Evolutionary conservation across 2,888 invertebrate genomes (phyloP), one percentile per base, ranked within the genome.

Genomic region (Serrognathus titanus): DNA sequence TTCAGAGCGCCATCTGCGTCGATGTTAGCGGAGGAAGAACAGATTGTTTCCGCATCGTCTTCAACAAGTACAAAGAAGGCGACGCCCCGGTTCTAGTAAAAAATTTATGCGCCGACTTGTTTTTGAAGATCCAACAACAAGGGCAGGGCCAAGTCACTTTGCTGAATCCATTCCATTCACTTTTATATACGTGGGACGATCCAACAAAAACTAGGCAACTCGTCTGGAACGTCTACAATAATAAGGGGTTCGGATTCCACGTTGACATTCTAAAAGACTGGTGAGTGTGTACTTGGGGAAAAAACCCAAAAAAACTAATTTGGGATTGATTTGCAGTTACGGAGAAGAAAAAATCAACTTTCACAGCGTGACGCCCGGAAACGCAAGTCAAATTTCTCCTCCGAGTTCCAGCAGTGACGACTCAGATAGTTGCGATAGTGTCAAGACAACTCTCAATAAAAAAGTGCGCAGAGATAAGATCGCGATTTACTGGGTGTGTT

Each of bases 161-260:
- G 24, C 75, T 92, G 48, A 89, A 87, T 67, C 90, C 92, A 0
- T 85, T 85, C 65, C 86, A 91, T 74, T 85, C 88, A 8, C 78
- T 91, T 69, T 74, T 92, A 37, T 92, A 91, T 71, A 92, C 92
- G 0, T 93, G 92, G 92, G 92, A 92, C 67, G 91, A 93, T 73
- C 92, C 92, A 0, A 84, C 84, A 0, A 85, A 86, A 53, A 85
- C 87, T 10, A 80, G 90, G 58, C 83, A 83, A 50, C 78, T 93
- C 2, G 80, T 88, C 64, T 92, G 92, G 92, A 92, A 91, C 71
- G 86, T 90, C 10, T 92, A 91, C 73, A 90, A 89, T 66, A 87
- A 89, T 66, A 88, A 88, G 71, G 86, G 86, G 36, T 82, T 85
- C 60, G 90, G 90, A 53, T 89, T 86, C 67, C 77, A 82, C 1